Evolutionary conservation across 2,797 vertebrate genomes (phyloP).

Genomic region (Chelidonichthys spinosus): DNA sequence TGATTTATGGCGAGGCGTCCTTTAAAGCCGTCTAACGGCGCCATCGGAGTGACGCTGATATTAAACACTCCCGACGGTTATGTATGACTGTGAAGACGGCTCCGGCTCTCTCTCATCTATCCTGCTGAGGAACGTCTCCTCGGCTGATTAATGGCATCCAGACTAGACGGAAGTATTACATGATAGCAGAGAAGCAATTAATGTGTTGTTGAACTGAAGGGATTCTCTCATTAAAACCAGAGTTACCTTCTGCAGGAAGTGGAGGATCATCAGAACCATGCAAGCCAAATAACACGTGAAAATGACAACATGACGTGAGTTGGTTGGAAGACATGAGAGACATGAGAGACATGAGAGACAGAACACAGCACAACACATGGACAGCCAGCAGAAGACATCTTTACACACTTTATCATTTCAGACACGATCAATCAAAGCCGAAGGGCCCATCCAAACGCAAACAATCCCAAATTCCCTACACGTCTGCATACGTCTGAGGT

Average conservation of each 20-base stretch:
- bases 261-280: constrained; percentile 95
- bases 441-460: constrained; percentile 59
- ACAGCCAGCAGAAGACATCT: constrained; percentile 42
- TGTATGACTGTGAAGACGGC: constrained; percentile 44
- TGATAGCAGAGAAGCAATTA: constrained; percentile 50
- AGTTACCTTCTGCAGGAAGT: constrained; percentile 94
- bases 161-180: constrained; percentile 47
- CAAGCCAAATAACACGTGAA: constrained; percentile 96
- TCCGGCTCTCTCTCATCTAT: constrained; percentile 67
- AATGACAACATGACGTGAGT: constrained; percentile 90
- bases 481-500: too few relatives aligned
- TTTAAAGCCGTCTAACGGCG: constrained; percentile 39
- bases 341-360: constrained; percentile 88
- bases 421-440: constrained; percentile 58
- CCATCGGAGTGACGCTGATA: constrained; percentile 38
- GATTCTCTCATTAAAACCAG: constrained; percentile 62
- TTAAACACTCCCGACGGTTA: constrained; percentile 56
- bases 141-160: constrained; percentile 62
- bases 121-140: constrained; percentile 59
- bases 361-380: constrained; percentile 79
- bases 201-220: constrained; percentile 49
- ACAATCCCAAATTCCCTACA: constrained; percentile 42
- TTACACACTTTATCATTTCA: constrained; percentile 44
- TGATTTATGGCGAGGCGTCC: constrained; percentile 50
- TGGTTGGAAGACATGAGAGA: constrained; percentile 88